Conservation (phyloP, 2,113 vertebrate genomes). For the Rhipidura dahli region DNA sequence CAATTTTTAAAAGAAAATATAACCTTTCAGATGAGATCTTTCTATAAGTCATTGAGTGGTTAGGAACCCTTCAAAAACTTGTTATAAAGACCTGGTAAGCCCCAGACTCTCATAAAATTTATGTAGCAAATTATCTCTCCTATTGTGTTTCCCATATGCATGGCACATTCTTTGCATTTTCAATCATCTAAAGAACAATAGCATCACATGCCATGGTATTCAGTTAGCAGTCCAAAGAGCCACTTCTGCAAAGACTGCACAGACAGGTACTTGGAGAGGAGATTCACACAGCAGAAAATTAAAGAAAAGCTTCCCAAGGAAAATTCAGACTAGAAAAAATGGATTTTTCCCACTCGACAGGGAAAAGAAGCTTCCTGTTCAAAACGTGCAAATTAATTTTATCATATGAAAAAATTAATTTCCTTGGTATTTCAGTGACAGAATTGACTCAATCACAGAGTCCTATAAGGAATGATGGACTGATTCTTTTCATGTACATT, state of each 20-base stretch:
- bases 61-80: not conserved
- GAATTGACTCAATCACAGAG: not conserved
- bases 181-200: not conserved
- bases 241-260: not conserved
- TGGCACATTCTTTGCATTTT: not conserved
- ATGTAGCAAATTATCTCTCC: not conserved
- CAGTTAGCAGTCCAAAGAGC: not conserved
- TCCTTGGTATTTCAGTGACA: not conserved
- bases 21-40: not conserved
- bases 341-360: not conserved
- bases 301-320: not conserved
- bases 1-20: not conserved
- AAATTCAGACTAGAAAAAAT: not conserved
- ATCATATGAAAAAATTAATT: not conserved
- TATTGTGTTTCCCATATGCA: not conserved
- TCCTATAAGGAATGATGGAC: not conserved
- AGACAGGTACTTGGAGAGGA: not conserved
- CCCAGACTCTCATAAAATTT: not conserved
- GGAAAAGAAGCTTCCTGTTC: not conserved
- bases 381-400: not conserved
- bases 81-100: not conserved
- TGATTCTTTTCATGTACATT: not conserved
- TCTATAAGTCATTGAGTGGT: not conserved
- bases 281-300: not conserved
- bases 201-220: not conserved